A percentile compares a stretch with the other conserved stretches of the same genome.
These are phyloP conservation scores for Acomys russatus DNA, from an alignment of 2,797 vertebrate genomes.

Conservation along the genomic window DNA sequence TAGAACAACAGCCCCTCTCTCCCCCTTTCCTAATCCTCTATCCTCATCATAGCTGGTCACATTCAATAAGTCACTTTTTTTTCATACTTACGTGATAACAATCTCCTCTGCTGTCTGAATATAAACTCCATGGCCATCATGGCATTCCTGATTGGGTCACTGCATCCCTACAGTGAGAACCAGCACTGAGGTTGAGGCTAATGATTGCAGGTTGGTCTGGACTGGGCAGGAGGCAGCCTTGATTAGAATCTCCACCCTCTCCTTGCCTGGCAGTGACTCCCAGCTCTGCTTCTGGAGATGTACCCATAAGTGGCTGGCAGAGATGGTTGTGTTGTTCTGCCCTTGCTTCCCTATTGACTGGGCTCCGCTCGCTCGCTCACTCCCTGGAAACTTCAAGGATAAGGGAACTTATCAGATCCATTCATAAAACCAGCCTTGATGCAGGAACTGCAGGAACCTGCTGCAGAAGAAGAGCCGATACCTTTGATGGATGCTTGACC, in stretches of 20 bases:
- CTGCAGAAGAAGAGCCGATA: background rate
- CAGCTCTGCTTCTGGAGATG: constrained; percentile 52
- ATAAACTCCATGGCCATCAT: background rate
- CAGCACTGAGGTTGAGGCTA: background rate
- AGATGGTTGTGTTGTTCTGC: constrained; percentile 49
- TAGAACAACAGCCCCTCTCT: background rate
- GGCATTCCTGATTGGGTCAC: background rate
- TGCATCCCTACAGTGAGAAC: background rate
- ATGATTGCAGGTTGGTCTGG: background rate
- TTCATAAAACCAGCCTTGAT: constrained; percentile 32
- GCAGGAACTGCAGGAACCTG: background rate
- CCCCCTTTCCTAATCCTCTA: background rate
- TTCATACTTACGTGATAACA: background rate
- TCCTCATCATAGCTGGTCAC: background rate
- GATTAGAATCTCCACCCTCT: background rate
- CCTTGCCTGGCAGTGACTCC: background rate
- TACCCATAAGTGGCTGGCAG: background rate
- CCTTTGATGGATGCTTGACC: background rate
- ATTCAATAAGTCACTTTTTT: background rate
- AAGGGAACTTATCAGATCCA: constrained; percentile 50
- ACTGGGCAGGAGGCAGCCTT: background rate
- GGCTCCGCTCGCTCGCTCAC: background rate
- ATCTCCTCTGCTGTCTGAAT: background rate
- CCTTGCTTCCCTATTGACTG: constrained; percentile 30
- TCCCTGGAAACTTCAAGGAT: background rate